Percentiles rank a stretch among this genome's conserved stretches.
These are phyloP conservation scores for Magallana angulata DNA, from an alignment of 1,140 invertebrate species.

Conservation along the genomic window DNA sequence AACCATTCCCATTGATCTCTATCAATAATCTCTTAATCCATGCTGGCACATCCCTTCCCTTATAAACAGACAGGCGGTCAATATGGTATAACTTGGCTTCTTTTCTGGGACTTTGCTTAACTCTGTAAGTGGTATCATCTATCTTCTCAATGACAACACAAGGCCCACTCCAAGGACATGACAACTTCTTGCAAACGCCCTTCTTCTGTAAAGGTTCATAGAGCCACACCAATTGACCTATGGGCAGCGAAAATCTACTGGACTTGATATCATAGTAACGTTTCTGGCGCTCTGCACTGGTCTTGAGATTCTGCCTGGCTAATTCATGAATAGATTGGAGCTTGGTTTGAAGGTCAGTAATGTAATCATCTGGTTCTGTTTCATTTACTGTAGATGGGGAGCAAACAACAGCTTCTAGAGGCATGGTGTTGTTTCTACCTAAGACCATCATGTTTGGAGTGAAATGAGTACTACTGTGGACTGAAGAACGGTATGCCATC, in stretches of 20 bases:
- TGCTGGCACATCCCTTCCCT: too few relatives aligned
- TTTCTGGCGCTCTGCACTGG: slow-evolving; percentile 22
- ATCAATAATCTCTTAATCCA: too few relatives aligned
- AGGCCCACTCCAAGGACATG: too few relatives aligned
- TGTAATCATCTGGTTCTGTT: slow-evolving; percentile 18
- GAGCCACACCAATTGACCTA: too few relatives aligned
- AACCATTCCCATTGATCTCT: too few relatives aligned
- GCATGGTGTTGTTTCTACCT: slow-evolving; percentile 48
- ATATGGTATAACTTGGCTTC: slow-evolving; percentile 15
- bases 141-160: too few relatives aligned
- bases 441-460: slow-evolving; percentile 65
- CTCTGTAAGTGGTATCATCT: too few relatives aligned
- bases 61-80: background rate
- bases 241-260: background rate
- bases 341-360: slow-evolving; percentile 12
- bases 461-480: slow-evolving; percentile 52
- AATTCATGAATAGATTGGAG: slow-evolving; percentile 40
- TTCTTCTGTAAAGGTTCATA: too few relatives aligned
- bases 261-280: background rate
- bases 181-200: too few relatives aligned
- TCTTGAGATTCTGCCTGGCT: slow-evolving; percentile 39
- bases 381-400: background rate
- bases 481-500: slow-evolving; percentile 61
- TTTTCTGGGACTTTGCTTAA: background rate
- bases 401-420: slow-evolving; percentile 40